phyloP scores from a whole-genome alignment of 2,113 vertebrate species.

The Nicator chloris region DNA sequence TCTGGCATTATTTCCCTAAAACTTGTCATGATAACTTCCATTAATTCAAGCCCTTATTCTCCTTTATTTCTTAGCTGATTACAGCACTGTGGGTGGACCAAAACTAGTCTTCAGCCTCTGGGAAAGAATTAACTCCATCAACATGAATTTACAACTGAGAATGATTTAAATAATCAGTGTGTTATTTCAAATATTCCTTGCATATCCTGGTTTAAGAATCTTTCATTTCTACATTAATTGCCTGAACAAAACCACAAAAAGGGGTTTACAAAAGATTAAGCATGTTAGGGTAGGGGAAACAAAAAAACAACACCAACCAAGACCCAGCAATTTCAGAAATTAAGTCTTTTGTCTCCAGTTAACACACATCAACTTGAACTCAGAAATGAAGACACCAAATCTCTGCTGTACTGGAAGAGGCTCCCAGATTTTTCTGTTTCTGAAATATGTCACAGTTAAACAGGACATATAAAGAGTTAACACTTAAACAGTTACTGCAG shows the following conservation, averaged over 20 bases:
- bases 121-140: constrained; percentile 67
- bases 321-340: not conserved
- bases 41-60: not conserved
- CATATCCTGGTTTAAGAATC: constrained; percentile 30
- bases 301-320: not conserved
- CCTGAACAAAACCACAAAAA: constrained; percentile 43
- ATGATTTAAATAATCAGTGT: constrained; percentile 68
- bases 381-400: not conserved
- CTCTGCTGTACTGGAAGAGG: not conserved
- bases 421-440: not conserved
- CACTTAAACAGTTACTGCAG: not conserved
- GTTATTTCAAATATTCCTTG: constrained; percentile 56
- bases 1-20: not conserved
- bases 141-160: constrained; percentile 65
- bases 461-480: not conserved
- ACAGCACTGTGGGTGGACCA: constrained; percentile 37
- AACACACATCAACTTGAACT: not conserved
- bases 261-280: constrained; percentile 30
- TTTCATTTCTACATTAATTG: constrained; percentile 46
- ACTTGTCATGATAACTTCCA: not conserved
- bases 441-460: not conserved
- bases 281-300: not conserved
- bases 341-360: not conserved
- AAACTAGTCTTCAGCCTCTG: constrained; percentile 47
- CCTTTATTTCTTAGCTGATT: not conserved